Base-by-base conservation (phyloP, 2,797 vertebrate genomes). In the Danio jaintianensis region DNA sequence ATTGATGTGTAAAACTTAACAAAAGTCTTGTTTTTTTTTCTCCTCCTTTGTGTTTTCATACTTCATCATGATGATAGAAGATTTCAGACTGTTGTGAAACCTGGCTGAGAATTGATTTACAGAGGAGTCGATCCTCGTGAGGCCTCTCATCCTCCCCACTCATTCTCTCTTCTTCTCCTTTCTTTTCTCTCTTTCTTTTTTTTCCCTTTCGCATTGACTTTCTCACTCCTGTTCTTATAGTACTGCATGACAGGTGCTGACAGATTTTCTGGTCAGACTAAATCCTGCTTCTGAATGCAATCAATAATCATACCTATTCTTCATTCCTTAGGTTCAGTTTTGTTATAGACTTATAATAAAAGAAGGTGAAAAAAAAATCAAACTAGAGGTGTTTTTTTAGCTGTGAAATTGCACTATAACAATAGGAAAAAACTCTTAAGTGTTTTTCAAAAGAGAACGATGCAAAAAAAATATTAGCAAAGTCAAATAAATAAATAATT, bases 101-200 rank as follows among this genome's bases (percentile, higher is more conserved):
- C 69, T 66, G 61, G 18, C 69, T 63, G 48, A 80, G 69, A 64
- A 80, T 80, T 80, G 78, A 80, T 80, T 80, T 80, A 80, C 59
- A 72, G 78, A 55, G 20, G 20, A 80, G 69, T 72, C 59, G 18
- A 63, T 80, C 72, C 59, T 73, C 12, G 0, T n/a, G 59, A 55
- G 78, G 48, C 18, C 22, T 45, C 50, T 58, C 43, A 18, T 16
- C n/a, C 47, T 55, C 36, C 38, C 20, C 70, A 16, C 20, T 67
- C 67, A 62, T 9, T 53, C 18, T 68, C 61, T 66, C 5, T 72
- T 43, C 45, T 12, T 66, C 61, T 53, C 18, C 50, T 56, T 77
- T 66, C 61, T 64, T 36, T 69, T 78, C 73, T 64, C 10, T 75
- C 66, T 45, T 18, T 64, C 38, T 73, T n/a, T 64, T 36, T 69